Evolutionary conservation across 2,113 vertebrate genomes (phyloP).

Genomic region (Apodemus speciosus): DNA sequence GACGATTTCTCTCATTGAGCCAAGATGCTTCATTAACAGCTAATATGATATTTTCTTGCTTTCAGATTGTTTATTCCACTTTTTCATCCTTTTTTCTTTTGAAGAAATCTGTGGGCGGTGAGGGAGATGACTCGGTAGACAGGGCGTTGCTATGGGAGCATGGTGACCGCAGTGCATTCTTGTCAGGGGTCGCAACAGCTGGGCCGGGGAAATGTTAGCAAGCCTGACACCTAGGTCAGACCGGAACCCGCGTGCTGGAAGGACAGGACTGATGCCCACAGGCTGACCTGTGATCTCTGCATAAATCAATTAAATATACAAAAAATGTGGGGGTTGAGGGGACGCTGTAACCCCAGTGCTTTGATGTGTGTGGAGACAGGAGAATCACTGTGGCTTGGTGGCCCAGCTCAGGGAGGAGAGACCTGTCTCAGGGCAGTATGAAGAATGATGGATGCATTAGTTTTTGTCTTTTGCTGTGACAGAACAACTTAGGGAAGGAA

Average conservation of each 20-base stretch:
- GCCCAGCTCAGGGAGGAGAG: background rate
- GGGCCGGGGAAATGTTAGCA: background rate
- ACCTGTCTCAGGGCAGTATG: background rate
- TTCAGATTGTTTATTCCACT: conserved; percentile 16
- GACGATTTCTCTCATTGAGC: conserved; percentile 6
- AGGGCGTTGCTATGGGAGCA: background rate
- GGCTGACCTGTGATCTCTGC: background rate
- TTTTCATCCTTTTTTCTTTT: background rate
- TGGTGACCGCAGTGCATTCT: background rate
- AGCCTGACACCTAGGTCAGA: no score
- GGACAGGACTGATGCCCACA: background rate
- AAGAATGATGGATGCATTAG: background rate
- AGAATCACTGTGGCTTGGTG: background rate
- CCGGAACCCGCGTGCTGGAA: no score
- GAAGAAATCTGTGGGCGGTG: background rate
- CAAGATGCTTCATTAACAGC: conserved; percentile 9
- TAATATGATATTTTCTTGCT: conserved; percentile 6
- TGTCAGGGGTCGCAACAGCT: no score
- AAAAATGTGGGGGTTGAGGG: no score
- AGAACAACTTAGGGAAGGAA: background rate
- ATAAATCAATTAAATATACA: background rate
- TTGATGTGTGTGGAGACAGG: background rate
- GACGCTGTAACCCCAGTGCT: background rate
- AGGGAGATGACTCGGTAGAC: background rate
- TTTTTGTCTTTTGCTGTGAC: background rate